Percentiles rank a stretch among this genome's conserved stretches.
These are phyloP conservation scores for Tenodera sinensis DNA, from an alignment of 2,888 invertebrate species.

Conservation along the genomic window DNA sequence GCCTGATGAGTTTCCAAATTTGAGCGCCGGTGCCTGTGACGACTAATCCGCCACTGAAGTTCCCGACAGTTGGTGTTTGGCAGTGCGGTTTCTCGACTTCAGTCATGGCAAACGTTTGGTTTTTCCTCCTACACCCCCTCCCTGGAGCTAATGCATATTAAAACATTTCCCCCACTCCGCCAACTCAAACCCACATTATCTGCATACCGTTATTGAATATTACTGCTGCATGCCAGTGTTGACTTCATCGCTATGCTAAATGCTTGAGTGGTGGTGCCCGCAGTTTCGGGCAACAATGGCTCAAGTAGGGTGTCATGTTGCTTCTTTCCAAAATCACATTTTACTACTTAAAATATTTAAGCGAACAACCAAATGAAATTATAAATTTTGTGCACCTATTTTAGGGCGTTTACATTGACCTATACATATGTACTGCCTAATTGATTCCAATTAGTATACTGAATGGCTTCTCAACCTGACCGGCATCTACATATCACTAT, in stretches of 20 bases:
- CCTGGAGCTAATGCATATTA: slow-evolving; percentile 10
- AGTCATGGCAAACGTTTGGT: background rate
- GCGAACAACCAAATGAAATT: no score
- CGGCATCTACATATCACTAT: no score
- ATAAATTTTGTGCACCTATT: no score
- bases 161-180: background rate
- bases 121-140: background rate
- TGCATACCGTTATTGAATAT: slow-evolving; percentile 17
- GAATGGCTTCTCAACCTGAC: no score
- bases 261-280: background rate
- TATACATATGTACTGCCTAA: no score
- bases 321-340: no score
- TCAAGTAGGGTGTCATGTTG: no score
- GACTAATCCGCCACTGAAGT: background rate
- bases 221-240: background rate
- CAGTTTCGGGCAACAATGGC: background rate
- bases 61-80: background rate
- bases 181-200: background rate
- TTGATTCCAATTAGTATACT: no score
- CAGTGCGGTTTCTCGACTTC: background rate
- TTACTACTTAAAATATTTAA: no score
- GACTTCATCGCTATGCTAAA: background rate
- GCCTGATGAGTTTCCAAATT: no score
- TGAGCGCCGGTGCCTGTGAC: no score
- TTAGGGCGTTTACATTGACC: no score